Conservation (phyloP, 2,888 invertebrate genomes). For the Clivina fossor region DNA sequence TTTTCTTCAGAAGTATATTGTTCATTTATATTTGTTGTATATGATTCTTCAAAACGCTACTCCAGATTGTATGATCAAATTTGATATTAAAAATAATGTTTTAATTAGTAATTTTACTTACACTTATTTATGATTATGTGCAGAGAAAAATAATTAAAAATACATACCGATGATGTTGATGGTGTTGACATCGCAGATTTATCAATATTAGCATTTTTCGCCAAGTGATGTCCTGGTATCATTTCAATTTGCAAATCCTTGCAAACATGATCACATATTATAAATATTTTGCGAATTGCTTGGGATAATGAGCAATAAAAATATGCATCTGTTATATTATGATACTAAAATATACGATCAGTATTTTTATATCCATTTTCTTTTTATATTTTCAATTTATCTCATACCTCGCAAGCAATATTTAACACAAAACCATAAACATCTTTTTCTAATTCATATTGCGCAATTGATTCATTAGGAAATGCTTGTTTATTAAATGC, state of each 20-base stretch:
- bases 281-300: constrained; percentile 52
- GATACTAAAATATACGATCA: constrained; percentile 46
- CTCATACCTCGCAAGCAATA: constrained; percentile 50
- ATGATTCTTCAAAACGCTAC: not conserved
- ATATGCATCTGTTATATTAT: constrained; percentile 48
- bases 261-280: constrained; percentile 53
- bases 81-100: not conserved
- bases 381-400: not conserved
- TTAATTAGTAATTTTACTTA: not conserved
- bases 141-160: not conserved
- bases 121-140: not conserved
- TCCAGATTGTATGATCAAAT: not conserved
- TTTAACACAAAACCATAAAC: constrained; percentile 45
- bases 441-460: constrained; percentile 48
- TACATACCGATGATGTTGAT: not conserved
- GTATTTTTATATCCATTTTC: not conserved
- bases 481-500: constrained; percentile 34
- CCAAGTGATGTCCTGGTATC: constrained; percentile 52
- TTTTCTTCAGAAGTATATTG: not conserved
- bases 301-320: constrained; percentile 52
- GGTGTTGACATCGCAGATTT: too few relatives aligned
- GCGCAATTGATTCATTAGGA: constrained; percentile 42
- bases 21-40: not conserved
- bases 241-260: constrained; percentile 49
- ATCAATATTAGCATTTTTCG: constrained; percentile 41